A percentile compares a stretch with the other conserved stretches of the same genome.
These are phyloP conservation scores for Pelecanus crispus DNA, from an alignment of 2,113 vertebrate species.

Conservation along the genomic window DNA sequence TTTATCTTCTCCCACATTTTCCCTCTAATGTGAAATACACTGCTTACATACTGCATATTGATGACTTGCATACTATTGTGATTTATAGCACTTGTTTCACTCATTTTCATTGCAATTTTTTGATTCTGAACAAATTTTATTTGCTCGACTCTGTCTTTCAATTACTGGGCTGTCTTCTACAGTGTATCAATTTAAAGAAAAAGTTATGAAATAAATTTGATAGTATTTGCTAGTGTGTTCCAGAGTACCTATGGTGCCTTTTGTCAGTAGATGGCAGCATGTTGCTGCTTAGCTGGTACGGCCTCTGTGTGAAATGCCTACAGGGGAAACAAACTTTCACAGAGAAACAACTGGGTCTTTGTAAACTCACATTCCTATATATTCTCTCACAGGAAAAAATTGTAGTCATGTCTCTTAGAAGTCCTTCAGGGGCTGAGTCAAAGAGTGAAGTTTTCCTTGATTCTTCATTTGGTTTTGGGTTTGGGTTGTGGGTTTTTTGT, in stretches of 20 bases:
- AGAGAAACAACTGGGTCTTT: not conserved
- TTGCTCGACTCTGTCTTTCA: not conserved
- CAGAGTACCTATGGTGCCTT: not conserved
- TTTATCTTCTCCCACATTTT: not conserved
- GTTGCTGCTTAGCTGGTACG: not conserved
- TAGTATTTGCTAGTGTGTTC: not conserved
- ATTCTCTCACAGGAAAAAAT: not conserved
- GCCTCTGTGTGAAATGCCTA: not conserved
- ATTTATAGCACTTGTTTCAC: not conserved
- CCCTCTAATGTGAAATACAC: not conserved
- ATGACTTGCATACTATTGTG: not conserved
- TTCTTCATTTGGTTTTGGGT: not conserved
- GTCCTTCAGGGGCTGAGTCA: not conserved
- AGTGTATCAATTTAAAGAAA: not conserved
- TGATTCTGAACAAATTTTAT: not conserved
- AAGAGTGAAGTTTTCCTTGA: not conserved
- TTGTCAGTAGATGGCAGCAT: constrained; percentile 76
- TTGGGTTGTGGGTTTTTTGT: not conserved
- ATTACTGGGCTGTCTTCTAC: not conserved
- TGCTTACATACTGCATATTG: not conserved
- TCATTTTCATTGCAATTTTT: not conserved
- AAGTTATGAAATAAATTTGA: not conserved
- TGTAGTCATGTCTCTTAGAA: not conserved
- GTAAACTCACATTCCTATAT: not conserved
- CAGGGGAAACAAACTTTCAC: not conserved